These are phyloP conservation scores for Zelleria hepariella DNA, from an alignment of 2,888 invertebrate genomes.

Conservation along the genomic window DNA sequence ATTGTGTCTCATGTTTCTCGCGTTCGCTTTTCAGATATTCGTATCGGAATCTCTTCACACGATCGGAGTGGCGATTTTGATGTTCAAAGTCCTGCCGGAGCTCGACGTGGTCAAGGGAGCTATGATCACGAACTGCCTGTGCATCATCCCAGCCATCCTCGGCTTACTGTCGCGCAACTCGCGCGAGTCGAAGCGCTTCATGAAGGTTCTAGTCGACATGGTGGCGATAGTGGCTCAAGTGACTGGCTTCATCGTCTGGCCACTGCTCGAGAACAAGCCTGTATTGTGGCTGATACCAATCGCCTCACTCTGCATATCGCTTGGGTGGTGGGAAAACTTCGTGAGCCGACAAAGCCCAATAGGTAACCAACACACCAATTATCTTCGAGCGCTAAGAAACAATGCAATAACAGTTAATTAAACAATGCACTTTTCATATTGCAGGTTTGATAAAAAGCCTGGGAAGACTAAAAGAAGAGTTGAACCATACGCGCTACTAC, in stretches of 20 bases:
- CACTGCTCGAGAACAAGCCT: conserved; percentile 82
- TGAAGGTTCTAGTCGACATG: conserved; percentile 86
- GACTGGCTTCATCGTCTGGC: conserved; percentile 93
- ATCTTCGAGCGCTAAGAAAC: neutral
- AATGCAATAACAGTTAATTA: neutral
- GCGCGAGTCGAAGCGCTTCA: conserved; percentile 82
- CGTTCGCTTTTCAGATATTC: conserved; percentile 71
- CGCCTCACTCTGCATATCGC: conserved; percentile 86
- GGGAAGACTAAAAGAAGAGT: conserved; percentile 83
- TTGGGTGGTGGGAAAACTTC: conserved; percentile 99
- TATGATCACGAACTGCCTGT: conserved; percentile 96
- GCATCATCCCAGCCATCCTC: conserved; percentile 86
- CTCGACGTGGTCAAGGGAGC: conserved; percentile 95
- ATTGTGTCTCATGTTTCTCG: neutral
- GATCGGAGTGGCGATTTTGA: conserved; percentile 87
- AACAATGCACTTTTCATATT: conserved; percentile 18
- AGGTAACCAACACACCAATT: conserved; percentile 48
- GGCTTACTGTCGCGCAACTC: conserved; percentile 86
- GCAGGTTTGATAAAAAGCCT: conserved; percentile 79
- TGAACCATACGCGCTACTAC: conserved; percentile 87
- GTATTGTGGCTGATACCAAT: conserved; percentile 90
- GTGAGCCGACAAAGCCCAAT: conserved; percentile 89
- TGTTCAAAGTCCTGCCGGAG: conserved; percentile 91
- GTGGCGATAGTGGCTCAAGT: conserved; percentile 90
- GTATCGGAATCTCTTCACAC: conserved; percentile 91